A percentile compares a stretch with the other conserved stretches of the same genome.
These are phyloP conservation scores for Bicyclus anynana DNA, from an alignment of 1,140 invertebrate genomes.

Conservation along the genomic window DNA sequence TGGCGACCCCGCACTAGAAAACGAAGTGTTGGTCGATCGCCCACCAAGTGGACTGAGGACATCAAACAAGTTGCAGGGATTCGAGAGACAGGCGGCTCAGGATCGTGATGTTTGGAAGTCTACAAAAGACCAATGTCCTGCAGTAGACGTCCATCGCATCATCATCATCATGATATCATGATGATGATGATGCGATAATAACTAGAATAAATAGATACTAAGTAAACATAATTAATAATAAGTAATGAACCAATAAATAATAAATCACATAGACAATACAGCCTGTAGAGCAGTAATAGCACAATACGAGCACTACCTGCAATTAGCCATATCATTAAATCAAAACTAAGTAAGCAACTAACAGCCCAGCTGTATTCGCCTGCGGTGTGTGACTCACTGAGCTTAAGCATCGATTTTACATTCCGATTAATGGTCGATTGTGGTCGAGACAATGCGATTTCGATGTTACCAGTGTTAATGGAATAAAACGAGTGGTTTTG, in stretches of 20 bases:
- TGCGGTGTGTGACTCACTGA: not conserved
- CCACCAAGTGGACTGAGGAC: too few relatives aligned
- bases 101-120: too few relatives aligned
- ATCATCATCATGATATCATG: too few relatives aligned
- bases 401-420: slow-evolving; percentile 1
- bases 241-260: not conserved
- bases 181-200: too few relatives aligned
- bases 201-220: not conserved
- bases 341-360: not conserved
- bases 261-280: not conserved
- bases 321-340: not conserved
- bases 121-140: too few relatives aligned
- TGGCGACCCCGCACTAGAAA: too few relatives aligned
- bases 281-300: not conserved
- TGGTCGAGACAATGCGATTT: not conserved
- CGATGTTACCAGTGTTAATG: not conserved
- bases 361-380: not conserved
- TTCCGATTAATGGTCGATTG: not conserved
- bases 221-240: not conserved
- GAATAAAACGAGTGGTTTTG: not conserved
- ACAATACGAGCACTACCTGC: not conserved
- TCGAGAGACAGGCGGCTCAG: too few relatives aligned
- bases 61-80: too few relatives aligned
- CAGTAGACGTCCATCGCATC: too few relatives aligned
- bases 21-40: too few relatives aligned